Evolutionary conservation across 2,797 vertebrate species (phyloP), one percentile per base, ranked within the genome.

Genomic region (Pogonophryne albipinna): DNA sequence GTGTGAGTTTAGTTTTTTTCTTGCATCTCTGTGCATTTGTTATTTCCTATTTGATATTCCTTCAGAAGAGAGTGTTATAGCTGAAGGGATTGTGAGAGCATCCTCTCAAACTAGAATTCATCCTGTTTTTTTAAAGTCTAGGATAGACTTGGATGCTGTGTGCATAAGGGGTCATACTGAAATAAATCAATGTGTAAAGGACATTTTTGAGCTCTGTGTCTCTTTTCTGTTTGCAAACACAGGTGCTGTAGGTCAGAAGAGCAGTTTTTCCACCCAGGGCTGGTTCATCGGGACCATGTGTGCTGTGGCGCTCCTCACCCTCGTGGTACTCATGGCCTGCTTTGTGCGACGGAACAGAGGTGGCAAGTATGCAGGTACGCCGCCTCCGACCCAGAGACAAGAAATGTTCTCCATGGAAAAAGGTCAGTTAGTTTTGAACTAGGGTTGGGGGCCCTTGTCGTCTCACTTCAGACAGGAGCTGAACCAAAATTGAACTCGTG

Each of bases 281-380:
- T 98, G 97, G 98, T 93, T 99, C 80, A 96, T 99, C 34, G 97
- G 96, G 77, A 78, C 97, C 85, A 96, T 99, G 97, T 97, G 97
- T 19, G 96, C 95, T 0, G 85, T 97, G 15, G 97, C 95, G 49
- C 74, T 97, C 49, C 96, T 98, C 75, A 97, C 96, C 13, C 93
- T 99, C 1, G 75, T 96, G 27, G 87, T 92, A 51, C 92, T 99
- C 14, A 95, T 96, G 0, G 79, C 94, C 78, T 99, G 97, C 92
- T 98, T 98, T 85, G 93, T 99, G 86, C 92, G 89, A 81, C 96
- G 95, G 86, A 98, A 97, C 89, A 96, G 93, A 94, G 97, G 96
- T 76, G 98, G 98, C 71, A 99, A 97, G 93, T 99, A 99, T 71
- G 96, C 98, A 96, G 98, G 98, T 99, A 97, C 92, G 90, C 90